These are phyloP conservation scores for Aleiodes sp. DNA, from an alignment of 1,140 invertebrate genomes.

Conservation along the genomic window DNA sequence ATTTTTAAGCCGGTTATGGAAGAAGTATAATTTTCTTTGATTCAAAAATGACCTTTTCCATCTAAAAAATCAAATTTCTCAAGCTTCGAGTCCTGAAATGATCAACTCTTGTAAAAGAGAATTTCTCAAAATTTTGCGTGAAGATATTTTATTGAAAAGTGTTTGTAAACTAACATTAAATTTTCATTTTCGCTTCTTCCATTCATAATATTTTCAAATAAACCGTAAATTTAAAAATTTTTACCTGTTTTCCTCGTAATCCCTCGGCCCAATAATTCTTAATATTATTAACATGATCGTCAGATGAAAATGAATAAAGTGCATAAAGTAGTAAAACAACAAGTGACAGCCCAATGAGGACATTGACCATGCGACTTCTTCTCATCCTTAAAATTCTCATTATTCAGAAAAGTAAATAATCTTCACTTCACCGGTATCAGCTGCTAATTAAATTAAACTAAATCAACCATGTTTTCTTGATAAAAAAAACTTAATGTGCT, in stretches of 20 bases:
- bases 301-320: slow-evolving; percentile 44
- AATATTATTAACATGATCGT: slow-evolving; percentile 47
- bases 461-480: not conserved
- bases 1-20: too few species aligned
- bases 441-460: not conserved
- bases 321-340: slow-evolving; percentile 53
- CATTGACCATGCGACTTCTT: slow-evolving; percentile 54
- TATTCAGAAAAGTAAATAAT: not conserved
- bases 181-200: not conserved
- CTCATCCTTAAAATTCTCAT: slow-evolving; percentile 63
- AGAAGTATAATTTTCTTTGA: too few species aligned
- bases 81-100: too few species aligned
- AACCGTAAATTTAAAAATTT: slow-evolving; percentile 1
- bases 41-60: too few species aligned
- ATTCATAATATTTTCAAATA: not conserved
- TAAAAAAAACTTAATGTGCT: not conserved
- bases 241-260: slow-evolving; percentile 45
- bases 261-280: slow-evolving; percentile 52
- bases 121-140: too few species aligned
- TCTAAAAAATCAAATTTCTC: too few species aligned
- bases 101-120: too few species aligned
- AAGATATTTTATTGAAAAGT: too few species aligned
- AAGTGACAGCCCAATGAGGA: slow-evolving; percentile 43
- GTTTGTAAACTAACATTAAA: slow-evolving; percentile 6
- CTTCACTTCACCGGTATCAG: not conserved